These are phyloP conservation scores for Acipenser oxyrinchus DNA, from an alignment of 2,797 vertebrate species.

Conservation along the genomic window DNA sequence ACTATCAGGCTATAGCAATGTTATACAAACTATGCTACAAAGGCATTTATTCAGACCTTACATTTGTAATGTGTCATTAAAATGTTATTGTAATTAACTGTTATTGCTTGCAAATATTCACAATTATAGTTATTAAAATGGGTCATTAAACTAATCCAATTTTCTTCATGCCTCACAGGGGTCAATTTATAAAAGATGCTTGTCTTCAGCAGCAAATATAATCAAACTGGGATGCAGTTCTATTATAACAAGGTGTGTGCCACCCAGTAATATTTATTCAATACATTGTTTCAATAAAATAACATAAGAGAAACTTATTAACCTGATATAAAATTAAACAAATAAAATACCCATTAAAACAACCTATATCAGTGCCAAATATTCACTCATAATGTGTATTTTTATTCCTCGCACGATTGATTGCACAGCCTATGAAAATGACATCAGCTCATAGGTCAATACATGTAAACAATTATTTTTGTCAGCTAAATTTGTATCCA, in stretches of 20 bases:
- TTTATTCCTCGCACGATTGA: background rate
- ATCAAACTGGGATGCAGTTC: background rate
- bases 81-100: background rate
- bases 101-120: background rate
- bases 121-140: too few species aligned
- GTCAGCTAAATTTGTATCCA: too few species aligned
- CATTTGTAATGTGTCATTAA: background rate
- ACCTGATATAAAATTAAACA: background rate
- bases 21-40: too few species aligned
- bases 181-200: too few species aligned
- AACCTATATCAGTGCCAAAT: background rate
- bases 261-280: too few species aligned
- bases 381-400: background rate
- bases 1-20: too few species aligned
- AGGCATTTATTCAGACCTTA: too few species aligned
- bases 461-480: background rate
- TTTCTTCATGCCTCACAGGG: too few species aligned
- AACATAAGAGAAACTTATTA: background rate
- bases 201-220: too few species aligned
- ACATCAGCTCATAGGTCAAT: background rate
- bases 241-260: too few species aligned
- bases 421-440: background rate
- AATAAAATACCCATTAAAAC: slow-evolving; percentile 5
- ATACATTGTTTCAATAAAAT: background rate
- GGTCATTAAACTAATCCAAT: too few species aligned